Percentiles rank a stretch among this genome's conserved stretches.
Conservation (phyloP, 2,888 invertebrate genomes). For the Stramonita haemastoma region DNA sequence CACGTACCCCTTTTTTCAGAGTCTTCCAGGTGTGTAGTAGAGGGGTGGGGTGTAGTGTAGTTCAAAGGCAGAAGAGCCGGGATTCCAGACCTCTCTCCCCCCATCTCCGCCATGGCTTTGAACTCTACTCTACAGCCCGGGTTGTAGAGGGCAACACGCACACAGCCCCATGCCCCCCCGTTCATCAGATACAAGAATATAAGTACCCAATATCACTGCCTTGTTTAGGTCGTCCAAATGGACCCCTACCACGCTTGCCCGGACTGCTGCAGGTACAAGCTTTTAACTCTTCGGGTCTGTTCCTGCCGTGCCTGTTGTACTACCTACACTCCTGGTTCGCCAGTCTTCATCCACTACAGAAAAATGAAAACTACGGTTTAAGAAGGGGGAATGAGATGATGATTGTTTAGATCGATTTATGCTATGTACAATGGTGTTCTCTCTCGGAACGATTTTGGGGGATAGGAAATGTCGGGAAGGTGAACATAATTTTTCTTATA, state of each 20-base stretch:
- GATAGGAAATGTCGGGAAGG: too few species aligned
- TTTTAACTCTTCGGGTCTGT: slow-evolving; percentile 2
- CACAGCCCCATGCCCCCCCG: slow-evolving; percentile 27
- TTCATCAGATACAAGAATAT: slow-evolving; percentile 40
- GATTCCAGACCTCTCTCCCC: not conserved
- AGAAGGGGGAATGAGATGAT: too few species aligned
- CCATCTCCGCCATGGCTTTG: too few species aligned
- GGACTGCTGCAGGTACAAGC: not conserved
- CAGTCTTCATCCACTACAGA: not conserved
- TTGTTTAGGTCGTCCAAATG: slow-evolving; percentile 40
- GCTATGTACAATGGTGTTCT: too few species aligned
- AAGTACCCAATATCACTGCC: slow-evolving; percentile 34
- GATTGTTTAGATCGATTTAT: too few species aligned
- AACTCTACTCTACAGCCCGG: not conserved
- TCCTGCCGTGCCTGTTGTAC: not conserved
- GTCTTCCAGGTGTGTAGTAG: not conserved
- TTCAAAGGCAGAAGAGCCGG: slow-evolving; percentile 27
- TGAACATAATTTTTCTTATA: too few species aligned
- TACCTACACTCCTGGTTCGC: not conserved
- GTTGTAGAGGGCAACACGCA: slow-evolving; percentile 24
- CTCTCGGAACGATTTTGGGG: too few species aligned
- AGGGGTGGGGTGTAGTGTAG: not conserved
- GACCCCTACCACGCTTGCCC: not conserved
- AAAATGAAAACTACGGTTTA: too few species aligned
- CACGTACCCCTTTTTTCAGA: not conserved